These are phyloP conservation scores for Pammene aurita DNA, from an alignment of 2,888 invertebrate species.

Conservation along the genomic window DNA sequence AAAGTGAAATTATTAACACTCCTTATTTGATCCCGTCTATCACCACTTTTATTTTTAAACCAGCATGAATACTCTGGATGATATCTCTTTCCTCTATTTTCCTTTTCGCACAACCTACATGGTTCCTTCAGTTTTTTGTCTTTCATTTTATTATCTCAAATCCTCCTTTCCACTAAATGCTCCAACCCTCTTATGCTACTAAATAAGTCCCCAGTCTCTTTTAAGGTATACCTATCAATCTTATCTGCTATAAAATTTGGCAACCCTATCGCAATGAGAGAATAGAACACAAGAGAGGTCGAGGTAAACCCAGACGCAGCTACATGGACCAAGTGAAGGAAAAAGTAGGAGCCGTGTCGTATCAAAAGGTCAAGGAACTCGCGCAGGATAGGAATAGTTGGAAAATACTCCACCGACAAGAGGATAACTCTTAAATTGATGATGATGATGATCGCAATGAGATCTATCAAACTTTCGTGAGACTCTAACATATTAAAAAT, in stretches of 20 bases:
- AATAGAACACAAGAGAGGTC: too few species aligned
- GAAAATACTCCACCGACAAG: too few species aligned
- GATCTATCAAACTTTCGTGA: too few species aligned
- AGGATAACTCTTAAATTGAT: too few species aligned
- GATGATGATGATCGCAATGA: too few species aligned
- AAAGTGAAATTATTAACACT: too few species aligned
- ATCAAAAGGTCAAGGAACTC: too few species aligned
- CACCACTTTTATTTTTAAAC: constrained; percentile 32
- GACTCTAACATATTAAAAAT: too few species aligned
- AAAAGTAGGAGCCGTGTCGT: too few species aligned
- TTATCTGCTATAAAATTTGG: constrained; percentile 1
- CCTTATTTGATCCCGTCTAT: neutral
- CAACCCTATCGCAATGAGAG: neutral
- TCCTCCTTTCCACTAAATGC: constrained; percentile 42
- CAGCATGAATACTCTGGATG: constrained; percentile 43
- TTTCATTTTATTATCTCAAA: constrained; percentile 27
- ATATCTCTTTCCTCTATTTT: constrained; percentile 41
- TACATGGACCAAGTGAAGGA: too few species aligned
- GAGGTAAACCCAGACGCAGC: too few species aligned
- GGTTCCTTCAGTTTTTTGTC: constrained; percentile 8
- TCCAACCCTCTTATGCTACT: constrained; percentile 16
- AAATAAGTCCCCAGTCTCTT: neutral
- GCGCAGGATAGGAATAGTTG: too few species aligned
- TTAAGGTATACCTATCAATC: neutral
- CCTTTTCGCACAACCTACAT: constrained; percentile 43